These are phyloP conservation scores for Bhutanitis thaidina DNA, from an alignment of 2,888 invertebrate species.

Conservation along the genomic window DNA sequence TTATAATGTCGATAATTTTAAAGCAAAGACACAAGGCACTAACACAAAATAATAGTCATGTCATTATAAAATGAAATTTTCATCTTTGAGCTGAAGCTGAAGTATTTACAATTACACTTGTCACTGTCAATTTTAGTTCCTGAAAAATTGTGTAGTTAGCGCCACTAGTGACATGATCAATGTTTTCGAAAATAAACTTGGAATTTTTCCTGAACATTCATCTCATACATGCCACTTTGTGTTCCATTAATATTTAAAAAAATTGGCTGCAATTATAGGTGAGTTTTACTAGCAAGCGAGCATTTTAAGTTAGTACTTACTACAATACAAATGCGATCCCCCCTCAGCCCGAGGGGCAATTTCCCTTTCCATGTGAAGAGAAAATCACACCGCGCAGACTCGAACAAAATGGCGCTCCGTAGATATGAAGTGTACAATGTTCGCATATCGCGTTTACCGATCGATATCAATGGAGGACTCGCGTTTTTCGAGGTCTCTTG, in stretches of 20 bases:
- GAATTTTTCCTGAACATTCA: constrained; percentile 58
- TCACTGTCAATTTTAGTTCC: constrained; percentile 51
- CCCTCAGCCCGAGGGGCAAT: constrained; percentile 71
- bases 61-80: constrained; percentile 3
- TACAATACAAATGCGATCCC: constrained; percentile 51
- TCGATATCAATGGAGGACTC: constrained; percentile 82
- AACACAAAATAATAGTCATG: too few relatives aligned
- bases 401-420: constrained; percentile 84
- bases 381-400: constrained; percentile 82
- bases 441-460: constrained; percentile 77
- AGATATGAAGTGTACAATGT: constrained; percentile 73
- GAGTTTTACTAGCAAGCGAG: constrained; percentile 41
- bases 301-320: constrained; percentile 35
- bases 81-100: constrained; percentile 2
- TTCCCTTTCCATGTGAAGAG: constrained; percentile 73
- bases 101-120: constrained; percentile 49
- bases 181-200: constrained; percentile 76
- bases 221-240: constrained; percentile 32
- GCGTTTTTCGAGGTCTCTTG: constrained; percentile 70
- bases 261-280: constrained; percentile 45
- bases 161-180: constrained; percentile 64
- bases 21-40: too few relatives aligned
- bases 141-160: constrained; percentile 57
- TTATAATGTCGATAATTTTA: too few relatives aligned
- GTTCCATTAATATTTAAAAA: constrained; percentile 38